Evolutionary conservation across 2,888 invertebrate species (phyloP), one percentile per base, ranked within the genome.

Genomic region (Nebria brevicollis): DNA sequence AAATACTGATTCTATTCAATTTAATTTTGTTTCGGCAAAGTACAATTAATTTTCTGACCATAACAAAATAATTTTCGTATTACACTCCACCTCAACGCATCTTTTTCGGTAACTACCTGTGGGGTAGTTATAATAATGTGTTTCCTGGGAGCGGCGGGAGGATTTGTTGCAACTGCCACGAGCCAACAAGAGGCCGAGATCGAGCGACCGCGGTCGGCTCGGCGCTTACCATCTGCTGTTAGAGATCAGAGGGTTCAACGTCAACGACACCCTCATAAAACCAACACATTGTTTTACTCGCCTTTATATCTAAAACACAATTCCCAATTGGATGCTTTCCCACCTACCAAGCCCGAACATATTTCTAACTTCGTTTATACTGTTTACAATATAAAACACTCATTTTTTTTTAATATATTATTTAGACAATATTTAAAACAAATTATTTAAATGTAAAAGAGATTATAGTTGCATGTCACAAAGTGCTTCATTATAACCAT

Each of bases 181-280:
- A 70, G 70, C 70, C 70, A 70, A 11, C 70, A 34, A 25, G 66
- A 66, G 25, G 70, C 25, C 25, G 26, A 25, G 8, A 68, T 25
- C 15, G 26, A 20, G 34, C 70, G 70, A 54, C 13, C 54, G 54
- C 54, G 13, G 54, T 54, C 54, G 54, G 54, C 54, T 54, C 54
- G 54, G 25, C 70, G 70, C 25, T 70, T 34, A 25, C 70, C 70
- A 70, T 13, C 13, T 70, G 70, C 25, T 70, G 70, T 70, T 70
- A 26, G 25, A 25, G 70, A 34, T 70, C 70, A 34, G 66, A 5
- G 70, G 70, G n/a, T 25, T 13, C 2, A 54, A 13, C 54, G 54
- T 54, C 54, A 34, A 34, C 34, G 34, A 66, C 25, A 70, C 25
- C 26, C 25, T 15, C 20, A 70, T 70, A 70, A 20, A 70, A 70